Base-by-base conservation (phyloP, 2,113 vertebrate genomes). In the Dasyornis broadbenti region DNA sequence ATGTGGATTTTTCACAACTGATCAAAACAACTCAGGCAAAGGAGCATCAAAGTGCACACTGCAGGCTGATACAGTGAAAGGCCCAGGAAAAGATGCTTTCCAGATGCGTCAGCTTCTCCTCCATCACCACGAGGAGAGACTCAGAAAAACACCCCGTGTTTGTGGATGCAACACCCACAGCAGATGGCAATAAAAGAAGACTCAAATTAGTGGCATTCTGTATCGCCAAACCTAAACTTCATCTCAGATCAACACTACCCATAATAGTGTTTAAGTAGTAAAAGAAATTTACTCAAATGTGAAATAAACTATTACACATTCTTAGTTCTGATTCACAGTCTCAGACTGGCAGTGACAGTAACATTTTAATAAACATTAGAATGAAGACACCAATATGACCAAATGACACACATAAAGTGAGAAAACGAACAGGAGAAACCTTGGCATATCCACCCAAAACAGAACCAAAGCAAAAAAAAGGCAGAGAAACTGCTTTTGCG, bases 261-360 rank as follows among this genome's bases (percentile, higher is more conserved):
- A 79, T 95, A 95, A 96, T 89, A 89, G 65, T 92, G 88, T 93
- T 94, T 95, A 94, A 96, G 89, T 92, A 95, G 65, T 88, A 97
- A 76, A 96, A 93, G 92, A 68, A 95, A 96, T 95, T 95, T 94
- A 88, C 90, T 95, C 71, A 86, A 92, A 96, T 96, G 95, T 96
- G 95, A 95, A 96, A 96, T 96, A 96, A 97, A 96, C 95, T 95
- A 96, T 97, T 97, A 96, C 92, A 96, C 90, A 96, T 96, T 96
- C 88, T 86, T 94, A 94, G 90, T 94, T 96, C 95, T 96, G 95
- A 96, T 93, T 94, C 93, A 93, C 95, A 96, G 95, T 54, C 95
- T 90, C 88, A 97, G 90, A 93, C 95, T 97, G 93, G 92, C 92
- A 95, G 92, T 93, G 88, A 93, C 82, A 96, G 95, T 95, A 95